Conservation (phyloP, 37 sponge, comb jelly and placozoan genomes). For the Lycopodina hypogea region DNA sequence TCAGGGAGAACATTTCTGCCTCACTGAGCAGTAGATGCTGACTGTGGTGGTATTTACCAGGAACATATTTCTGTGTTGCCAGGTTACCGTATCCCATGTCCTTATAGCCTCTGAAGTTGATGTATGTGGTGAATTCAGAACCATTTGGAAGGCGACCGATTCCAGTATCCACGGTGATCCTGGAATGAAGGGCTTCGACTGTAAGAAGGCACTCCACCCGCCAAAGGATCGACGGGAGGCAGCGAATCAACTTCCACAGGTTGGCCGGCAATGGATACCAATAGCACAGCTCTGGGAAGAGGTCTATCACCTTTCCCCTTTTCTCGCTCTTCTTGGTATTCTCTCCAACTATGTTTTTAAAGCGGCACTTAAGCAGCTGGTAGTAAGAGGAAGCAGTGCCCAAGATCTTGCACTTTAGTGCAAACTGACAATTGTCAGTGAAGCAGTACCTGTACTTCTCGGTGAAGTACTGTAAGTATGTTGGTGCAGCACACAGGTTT, state of each 20-base stretch:
- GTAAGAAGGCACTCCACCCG: slow-evolving; percentile 75
- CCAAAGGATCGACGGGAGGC: slow-evolving; percentile 87
- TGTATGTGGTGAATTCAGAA: slow-evolving; percentile 10
- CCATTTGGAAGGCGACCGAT: slow-evolving; percentile 14
- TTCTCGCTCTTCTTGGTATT: slow-evolving; percentile 10
- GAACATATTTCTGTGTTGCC: neutral
- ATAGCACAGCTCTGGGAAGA: slow-evolving; percentile 65
- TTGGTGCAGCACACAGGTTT: neutral
- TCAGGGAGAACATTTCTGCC: neutral
- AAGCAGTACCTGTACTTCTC: slow-evolving; percentile 45
- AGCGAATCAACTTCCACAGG: slow-evolving; percentile 52
- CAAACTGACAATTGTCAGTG: slow-evolving; percentile 44
- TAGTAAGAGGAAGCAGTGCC: slow-evolving; percentile 7
- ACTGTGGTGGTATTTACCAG: neutral
- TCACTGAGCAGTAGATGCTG: no score
- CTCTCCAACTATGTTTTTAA: slow-evolving; percentile 41
- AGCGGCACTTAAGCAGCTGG: slow-evolving; percentile 56
- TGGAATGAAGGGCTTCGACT: slow-evolving; percentile 46
- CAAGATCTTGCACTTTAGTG: slow-evolving; percentile 41
- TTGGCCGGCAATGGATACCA: slow-evolving; percentile 58
- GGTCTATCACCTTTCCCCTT: neutral
- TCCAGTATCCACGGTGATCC: slow-evolving; percentile 31
- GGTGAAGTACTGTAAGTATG: slow-evolving; percentile 51
- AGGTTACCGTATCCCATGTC: slow-evolving; percentile 39
- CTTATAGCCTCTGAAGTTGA: slow-evolving; percentile 48